These are phyloP conservation scores for Rhodeus uyekii DNA, from an alignment of 2,797 vertebrate genomes.

Conservation along the genomic window DNA sequence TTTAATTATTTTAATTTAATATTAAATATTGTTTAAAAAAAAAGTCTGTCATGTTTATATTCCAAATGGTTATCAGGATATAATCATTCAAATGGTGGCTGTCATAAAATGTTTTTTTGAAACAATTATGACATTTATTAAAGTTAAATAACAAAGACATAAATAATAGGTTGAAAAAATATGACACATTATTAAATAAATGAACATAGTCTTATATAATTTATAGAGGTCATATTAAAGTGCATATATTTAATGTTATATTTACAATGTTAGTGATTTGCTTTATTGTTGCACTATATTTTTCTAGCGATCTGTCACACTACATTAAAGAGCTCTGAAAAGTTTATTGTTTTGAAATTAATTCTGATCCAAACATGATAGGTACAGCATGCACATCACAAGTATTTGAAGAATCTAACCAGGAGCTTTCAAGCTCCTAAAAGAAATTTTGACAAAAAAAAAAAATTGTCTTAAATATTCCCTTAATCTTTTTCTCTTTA, in stretches of 20 bases:
- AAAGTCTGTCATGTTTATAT: too few relatives aligned
- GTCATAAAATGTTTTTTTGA: background rate
- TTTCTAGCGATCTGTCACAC: background rate
- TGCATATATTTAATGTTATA: background rate
- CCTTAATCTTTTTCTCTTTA: conserved; percentile 4
- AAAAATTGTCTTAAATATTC: background rate
- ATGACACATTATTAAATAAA: background rate
- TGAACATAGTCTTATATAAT: background rate
- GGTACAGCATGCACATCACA: background rate
- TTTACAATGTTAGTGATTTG: background rate
- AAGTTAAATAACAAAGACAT: background rate
- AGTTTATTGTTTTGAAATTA: background rate
- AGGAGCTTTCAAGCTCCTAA: background rate
- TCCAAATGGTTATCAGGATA: background rate
- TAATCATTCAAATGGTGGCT: background rate
- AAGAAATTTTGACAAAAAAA: background rate
- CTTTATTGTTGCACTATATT: background rate
- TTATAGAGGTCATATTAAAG: background rate
- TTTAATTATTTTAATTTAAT: too few relatives aligned
- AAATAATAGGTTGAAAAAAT: background rate
- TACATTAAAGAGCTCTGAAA: background rate
- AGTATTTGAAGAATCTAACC: background rate
- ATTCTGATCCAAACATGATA: background rate
- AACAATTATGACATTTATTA: background rate
- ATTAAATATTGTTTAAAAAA: too few relatives aligned